phyloP scores from a whole-genome alignment of 2,113 vertebrate genomes.

The Alosa alosa region DNA sequence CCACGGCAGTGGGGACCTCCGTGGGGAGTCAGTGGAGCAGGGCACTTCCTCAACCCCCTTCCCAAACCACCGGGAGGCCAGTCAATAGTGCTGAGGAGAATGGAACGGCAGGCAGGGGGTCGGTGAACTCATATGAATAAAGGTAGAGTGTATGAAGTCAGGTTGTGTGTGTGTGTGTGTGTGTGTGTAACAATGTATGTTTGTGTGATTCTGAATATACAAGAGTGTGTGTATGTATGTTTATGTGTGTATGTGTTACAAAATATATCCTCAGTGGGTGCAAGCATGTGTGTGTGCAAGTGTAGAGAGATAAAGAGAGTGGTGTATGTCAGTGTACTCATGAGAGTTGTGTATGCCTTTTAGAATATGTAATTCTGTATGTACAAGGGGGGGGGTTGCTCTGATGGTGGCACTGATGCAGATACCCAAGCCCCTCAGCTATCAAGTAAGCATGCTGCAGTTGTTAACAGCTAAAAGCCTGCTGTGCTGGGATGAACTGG shows the following conservation, averaged over 20 bases:
- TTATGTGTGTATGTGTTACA: not conserved
- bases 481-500: not conserved
- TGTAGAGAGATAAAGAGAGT: not conserved
- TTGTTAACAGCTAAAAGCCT: not conserved
- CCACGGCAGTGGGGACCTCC: conserved; percentile 19
- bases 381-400: not conserved
- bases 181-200: not conserved
- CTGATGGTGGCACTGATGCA: not conserved
- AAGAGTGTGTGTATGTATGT: not conserved
- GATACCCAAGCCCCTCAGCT: not conserved
- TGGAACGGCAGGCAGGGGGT: conserved; percentile 15
- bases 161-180: not conserved
- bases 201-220: not conserved
- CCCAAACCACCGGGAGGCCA: conserved; percentile 31
- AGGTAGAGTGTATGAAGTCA: not conserved
- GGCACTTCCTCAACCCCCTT: conserved; percentile 25
- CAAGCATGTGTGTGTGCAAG: not conserved
- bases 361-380: not conserved
- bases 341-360: not conserved
- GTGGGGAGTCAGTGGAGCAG: conserved; percentile 14
- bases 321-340: not conserved
- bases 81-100: conserved; percentile 33
- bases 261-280: not conserved
- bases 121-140: conserved; percentile 27
- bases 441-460: not conserved